Percentiles rank a stretch among this genome's conserved stretches.
Evolutionary conservation across 2,888 invertebrate genomes (phyloP).

Genomic region (Muschampia plurimacula): DNA sequence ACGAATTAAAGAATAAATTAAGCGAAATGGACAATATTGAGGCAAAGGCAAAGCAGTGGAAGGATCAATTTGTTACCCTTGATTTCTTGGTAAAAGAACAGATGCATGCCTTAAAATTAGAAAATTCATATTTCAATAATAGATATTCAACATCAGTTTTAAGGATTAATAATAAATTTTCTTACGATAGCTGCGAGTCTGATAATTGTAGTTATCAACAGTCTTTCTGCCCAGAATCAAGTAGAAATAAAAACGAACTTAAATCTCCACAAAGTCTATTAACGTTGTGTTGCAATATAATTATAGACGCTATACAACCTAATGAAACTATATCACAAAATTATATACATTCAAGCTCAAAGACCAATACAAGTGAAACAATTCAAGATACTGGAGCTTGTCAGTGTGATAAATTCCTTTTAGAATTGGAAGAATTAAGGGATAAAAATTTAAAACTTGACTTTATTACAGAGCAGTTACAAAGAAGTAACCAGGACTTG

Average conservation of each 20-base stretch:
- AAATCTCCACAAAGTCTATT: constrained; percentile 67
- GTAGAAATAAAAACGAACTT: constrained; percentile 43
- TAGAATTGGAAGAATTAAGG: constrained; percentile 45
- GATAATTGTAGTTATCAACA: constrained; percentile 29
- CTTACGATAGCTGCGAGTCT: not conserved
- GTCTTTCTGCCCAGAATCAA: constrained; percentile 31
- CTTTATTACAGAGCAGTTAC: constrained; percentile 52
- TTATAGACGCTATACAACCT: constrained; percentile 59
- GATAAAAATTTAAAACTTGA: constrained; percentile 59
- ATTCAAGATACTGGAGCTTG: constrained; percentile 34
- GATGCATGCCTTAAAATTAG: constrained; percentile 56
- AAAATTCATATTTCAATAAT: constrained; percentile 60
- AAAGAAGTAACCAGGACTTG: constrained; percentile 58
- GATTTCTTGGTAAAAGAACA: constrained; percentile 59
- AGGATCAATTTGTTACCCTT: constrained; percentile 56
- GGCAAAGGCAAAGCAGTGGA: constrained; percentile 58
- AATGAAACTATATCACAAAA: constrained; percentile 53
- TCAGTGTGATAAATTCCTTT: constrained; percentile 44
- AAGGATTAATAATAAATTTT: constrained; percentile 32
- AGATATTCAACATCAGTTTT: constrained; percentile 40
- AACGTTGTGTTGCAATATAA: constrained; percentile 68
- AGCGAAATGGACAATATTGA: constrained; percentile 60
- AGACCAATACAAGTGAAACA: constrained; percentile 41
- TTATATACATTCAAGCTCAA: constrained; percentile 44
- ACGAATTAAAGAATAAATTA: constrained; percentile 60